Evolutionary conservation across 2,888 invertebrate species (phyloP), one percentile per base, ranked within the genome.

Genomic region (Lasioglossum morio): DNA sequence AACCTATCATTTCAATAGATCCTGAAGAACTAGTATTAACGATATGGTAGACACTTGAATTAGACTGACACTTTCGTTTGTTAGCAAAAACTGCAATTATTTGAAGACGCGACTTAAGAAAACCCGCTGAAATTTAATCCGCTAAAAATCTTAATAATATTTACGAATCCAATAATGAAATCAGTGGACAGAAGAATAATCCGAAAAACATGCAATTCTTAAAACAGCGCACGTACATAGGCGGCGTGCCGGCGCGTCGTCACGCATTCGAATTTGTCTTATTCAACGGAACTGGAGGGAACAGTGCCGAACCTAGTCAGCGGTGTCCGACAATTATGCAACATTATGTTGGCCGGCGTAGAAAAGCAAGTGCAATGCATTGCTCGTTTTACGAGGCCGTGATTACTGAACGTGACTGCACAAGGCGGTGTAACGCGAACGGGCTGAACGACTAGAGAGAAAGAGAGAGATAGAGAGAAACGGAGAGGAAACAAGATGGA

Each of bases 371-470:
- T 86, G 90, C 87, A 85, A 87, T 83, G 87, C 74, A 77, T 87
- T 87, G 84, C 85, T 87, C 84, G 84, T 87, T 92, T 90, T 91
- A 91, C 88, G 89, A 91, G 87, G 70, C 86, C 87, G 90, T 87
- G 85, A 89, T 91, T 91, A 84, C 80, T 27, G 48, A 78, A 85
- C 87, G 87, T 87, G 87, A 90, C 81, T 86, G 80, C 86, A 87
- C 87, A 86, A 89, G 82, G 86, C 86, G 77, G 73, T 80, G 75
- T 48, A 83, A 81, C 76, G 82, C 73, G 81, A 34, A 80, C 76
- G 30, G 46, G 48, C 72, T 60, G 60, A 82, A 78, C 81, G 76
- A 27, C 69, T 69, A 23, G 53, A 53, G 2, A 2, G 23, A 23
- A 7, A 23, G 0, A 48, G 7, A 27, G 14, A 4, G 5, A 16